Base-by-base conservation (phyloP, 2,113 vertebrate species). In the Albula glossodonta region DNA sequence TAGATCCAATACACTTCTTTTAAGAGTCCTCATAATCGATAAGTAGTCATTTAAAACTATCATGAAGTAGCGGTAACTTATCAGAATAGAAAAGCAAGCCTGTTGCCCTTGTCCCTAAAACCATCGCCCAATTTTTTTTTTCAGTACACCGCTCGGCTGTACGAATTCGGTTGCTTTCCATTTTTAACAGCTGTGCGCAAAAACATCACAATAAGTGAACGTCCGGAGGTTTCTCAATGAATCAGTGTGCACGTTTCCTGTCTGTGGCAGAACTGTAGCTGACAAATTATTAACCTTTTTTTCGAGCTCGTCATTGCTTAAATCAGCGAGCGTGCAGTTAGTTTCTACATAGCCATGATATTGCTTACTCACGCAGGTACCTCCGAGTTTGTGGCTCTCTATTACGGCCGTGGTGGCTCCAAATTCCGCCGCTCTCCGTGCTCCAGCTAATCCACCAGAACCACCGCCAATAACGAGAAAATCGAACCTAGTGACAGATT, bases 361-460 rank as follows among this genome's bases (percentile, higher is more conserved):
- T 57, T 81, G 25, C 85, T 91, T 95, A 98, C 98, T 99, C 95
- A 99, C 97, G 94, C 97, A 99, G 89, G 98, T 99, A 90, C 98
- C 97, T 49, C 97, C 97, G 84, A 98, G 95, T 92, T 94, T 97
- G 86, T 90, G 93, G 77, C 95, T 95, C 92, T 99, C 98, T 93
- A 99, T 96, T 84, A 99, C 93, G 0, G 97, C 97, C 0, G 95
- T 92, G 3, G 94, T 80, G 19, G 96, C 97, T 0, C 97, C 97
- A 22, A 98, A 93, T 90, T 99, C 97, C 0, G 97, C 96, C 0
- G 97, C 97, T 25, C 97, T 94, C 12, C 97, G 95, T 9, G 97
- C 98, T 31, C 97, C 95, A 9, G 97, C 98, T 90, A 98, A 91
- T 7, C 98, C 97, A 0, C 98, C 98, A 0, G 97, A 97, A 2